phyloP scores from a whole-genome alignment of 2,888 invertebrate species.

The Macrosoma leucophasiata region DNA sequence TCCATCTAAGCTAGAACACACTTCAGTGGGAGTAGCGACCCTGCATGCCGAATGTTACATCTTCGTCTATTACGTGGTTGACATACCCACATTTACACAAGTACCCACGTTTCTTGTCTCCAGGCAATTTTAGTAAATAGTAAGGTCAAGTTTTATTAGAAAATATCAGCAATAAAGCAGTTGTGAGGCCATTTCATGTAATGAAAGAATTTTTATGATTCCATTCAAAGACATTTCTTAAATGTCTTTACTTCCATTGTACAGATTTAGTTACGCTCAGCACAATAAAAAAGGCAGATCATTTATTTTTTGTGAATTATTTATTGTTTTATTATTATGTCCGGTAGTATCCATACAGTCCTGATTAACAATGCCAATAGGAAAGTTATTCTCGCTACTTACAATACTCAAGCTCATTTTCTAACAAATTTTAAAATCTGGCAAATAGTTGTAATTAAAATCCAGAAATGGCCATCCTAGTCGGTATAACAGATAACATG shows the following conservation, averaged over 20 bases:
- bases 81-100: conserved; percentile 33
- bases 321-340: neutral
- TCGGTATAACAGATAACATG: no score
- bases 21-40: conserved; percentile 48
- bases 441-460: no score
- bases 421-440: no score
- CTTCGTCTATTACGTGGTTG: conserved; percentile 38
- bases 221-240: conserved; percentile 1
- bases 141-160: conserved; percentile 54
- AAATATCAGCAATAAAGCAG: conserved; percentile 21
- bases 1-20: conserved; percentile 13
- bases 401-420: no score
- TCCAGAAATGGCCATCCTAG: no score
- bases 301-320: conserved; percentile 8
- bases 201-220: no score
- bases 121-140: conserved; percentile 50
- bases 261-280: no score
- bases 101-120: conserved; percentile 42
- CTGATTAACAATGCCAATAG: no score
- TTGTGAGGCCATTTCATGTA: neutral
- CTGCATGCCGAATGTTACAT: conserved; percentile 46
- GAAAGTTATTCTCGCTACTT: no score
- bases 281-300: neutral
- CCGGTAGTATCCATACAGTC: no score
- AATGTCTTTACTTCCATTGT: no score